Conservation (phyloP, 2,888 invertebrate species). For the Drosophila gaucha region DNA sequence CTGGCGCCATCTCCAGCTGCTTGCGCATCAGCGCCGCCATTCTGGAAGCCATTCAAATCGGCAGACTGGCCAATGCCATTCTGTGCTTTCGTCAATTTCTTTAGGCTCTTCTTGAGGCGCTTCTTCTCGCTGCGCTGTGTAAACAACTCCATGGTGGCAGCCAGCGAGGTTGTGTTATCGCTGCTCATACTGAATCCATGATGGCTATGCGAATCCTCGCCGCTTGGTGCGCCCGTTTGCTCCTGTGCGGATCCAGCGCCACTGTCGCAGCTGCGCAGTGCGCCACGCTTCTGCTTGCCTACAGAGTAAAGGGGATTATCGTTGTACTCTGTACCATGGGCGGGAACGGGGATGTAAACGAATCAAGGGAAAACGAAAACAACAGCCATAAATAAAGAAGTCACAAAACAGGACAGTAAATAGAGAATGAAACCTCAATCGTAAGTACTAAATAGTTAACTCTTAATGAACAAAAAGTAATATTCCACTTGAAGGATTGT, state of each 20-base stretch:
- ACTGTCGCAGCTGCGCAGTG: slow-evolving; percentile 49
- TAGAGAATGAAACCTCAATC: slow-evolving; percentile 15
- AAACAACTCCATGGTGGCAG: slow-evolving; percentile 79
- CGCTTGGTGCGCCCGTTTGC: slow-evolving; percentile 39
- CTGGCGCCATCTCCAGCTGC: slow-evolving; percentile 27
- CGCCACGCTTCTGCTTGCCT: slow-evolving; percentile 82
- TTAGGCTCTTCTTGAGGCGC: slow-evolving; percentile 81
- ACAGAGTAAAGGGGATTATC: slow-evolving; percentile 84
- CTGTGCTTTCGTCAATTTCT: slow-evolving; percentile 75
- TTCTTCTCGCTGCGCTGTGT: slow-evolving; percentile 82
- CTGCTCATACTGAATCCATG: slow-evolving; percentile 63
- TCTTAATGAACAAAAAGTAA: not conserved
- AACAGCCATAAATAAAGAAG: slow-evolving; percentile 60
- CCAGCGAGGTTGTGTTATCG: slow-evolving; percentile 70
- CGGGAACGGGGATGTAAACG: slow-evolving; percentile 32
- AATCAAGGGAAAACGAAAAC: slow-evolving; percentile 49
- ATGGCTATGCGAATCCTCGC: slow-evolving; percentile 62
- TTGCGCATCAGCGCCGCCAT: slow-evolving; percentile 19
- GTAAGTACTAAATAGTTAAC: not conserved
- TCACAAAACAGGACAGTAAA: slow-evolving; percentile 25
- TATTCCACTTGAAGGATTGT: not conserved
- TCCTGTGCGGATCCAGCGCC: slow-evolving; percentile 40
- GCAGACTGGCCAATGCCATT: slow-evolving; percentile 39
- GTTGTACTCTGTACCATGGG: slow-evolving; percentile 81
- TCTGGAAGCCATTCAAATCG: slow-evolving; percentile 33